These are phyloP conservation scores for Lophotriccus pileatus DNA, from an alignment of 2,797 vertebrate species.

Conservation along the genomic window DNA sequence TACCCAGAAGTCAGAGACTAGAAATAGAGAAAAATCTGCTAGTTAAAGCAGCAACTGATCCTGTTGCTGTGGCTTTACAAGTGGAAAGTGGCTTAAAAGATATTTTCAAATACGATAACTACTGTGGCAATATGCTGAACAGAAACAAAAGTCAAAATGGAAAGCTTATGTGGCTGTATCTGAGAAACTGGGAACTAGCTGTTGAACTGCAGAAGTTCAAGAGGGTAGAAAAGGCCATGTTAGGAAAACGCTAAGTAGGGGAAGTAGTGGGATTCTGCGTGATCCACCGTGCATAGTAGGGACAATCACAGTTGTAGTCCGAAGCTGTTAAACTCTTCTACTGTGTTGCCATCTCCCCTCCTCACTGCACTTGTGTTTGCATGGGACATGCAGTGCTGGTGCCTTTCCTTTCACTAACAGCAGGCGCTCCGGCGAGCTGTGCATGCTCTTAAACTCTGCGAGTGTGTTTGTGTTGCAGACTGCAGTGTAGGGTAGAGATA, in stretches of 20 bases:
- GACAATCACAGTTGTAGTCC: background rate
- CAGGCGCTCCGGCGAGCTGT: background rate
- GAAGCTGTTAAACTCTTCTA: background rate
- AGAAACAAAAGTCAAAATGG: constrained; percentile 87
- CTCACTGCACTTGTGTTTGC: background rate
- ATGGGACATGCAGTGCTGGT: background rate
- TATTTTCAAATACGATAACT: constrained; percentile 91
- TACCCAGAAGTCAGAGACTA: constrained; percentile 79
- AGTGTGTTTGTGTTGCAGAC: background rate
- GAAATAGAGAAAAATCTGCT: constrained; percentile 90
- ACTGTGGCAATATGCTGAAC: constrained; percentile 87
- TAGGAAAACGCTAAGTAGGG: constrained; percentile 46
- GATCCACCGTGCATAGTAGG: background rate
- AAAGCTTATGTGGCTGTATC: constrained; percentile 95
- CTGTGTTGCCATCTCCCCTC: background rate
- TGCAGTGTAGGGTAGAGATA: background rate
- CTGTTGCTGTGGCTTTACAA: constrained; percentile 76
- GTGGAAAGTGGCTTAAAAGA: constrained; percentile 86
- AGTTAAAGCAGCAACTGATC: constrained; percentile 82
- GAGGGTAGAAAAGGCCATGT: constrained; percentile 81
- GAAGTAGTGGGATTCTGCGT: background rate
- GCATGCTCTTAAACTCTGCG: constrained; percentile 6
- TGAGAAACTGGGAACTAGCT: constrained; percentile 91
- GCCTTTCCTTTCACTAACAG: constrained; percentile 10
- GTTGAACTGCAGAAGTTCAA: constrained; percentile 86